Evolutionary conservation across 2,797 vertebrate species (phyloP).

Genomic region (Sphenopsis melanotis): DNA sequence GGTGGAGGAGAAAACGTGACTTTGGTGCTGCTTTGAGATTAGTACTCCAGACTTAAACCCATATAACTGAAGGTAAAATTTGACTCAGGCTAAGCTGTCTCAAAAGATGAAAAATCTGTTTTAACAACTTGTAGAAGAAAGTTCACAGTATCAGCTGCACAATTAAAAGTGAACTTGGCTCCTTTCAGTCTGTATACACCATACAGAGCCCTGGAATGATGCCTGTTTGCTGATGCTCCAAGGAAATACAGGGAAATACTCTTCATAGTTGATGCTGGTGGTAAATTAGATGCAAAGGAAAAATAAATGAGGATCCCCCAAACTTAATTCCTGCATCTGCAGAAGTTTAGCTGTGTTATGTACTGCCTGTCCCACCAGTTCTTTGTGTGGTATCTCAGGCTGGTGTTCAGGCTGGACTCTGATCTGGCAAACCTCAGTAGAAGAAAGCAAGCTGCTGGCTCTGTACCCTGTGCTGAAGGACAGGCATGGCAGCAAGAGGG

Average conservation of each 20-base stretch:
- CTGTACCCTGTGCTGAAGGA: neutral
- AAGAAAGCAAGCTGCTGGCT: neutral
- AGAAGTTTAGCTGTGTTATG: neutral
- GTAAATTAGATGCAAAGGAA: neutral
- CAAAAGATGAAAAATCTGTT: neutral
- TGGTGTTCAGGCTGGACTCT: neutral
- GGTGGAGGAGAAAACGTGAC: neutral
- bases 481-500: neutral
- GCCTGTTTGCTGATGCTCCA: neutral
- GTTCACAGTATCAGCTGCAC: neutral
- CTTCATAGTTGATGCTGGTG: neutral
- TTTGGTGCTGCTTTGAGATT: neutral
- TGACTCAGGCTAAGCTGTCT: neutral
- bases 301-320: neutral
- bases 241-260: neutral
- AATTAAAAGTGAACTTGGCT: neutral
- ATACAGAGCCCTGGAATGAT: neutral
- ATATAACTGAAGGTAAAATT: neutral
- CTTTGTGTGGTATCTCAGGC: neutral
- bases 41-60: neutral
- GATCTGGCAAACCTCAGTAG: neutral
- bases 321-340: neutral
- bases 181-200: neutral
- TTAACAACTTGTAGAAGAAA: neutral
- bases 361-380: neutral